A percentile compares a stretch with the other conserved stretches of the same genome.
phyloP scores from a whole-genome alignment of 2,888 invertebrate genomes.

The Athalia cordata region DNA sequence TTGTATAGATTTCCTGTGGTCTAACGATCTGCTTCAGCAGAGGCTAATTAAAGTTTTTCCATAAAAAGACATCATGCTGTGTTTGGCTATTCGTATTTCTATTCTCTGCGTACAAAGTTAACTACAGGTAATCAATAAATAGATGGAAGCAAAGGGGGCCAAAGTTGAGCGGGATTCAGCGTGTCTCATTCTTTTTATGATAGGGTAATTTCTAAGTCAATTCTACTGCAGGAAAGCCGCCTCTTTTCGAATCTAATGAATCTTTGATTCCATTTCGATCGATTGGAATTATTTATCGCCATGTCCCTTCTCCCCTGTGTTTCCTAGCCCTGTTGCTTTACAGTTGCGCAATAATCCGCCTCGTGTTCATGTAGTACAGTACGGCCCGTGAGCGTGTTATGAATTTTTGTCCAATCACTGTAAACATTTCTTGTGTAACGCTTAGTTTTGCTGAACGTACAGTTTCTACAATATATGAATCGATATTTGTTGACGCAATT shows the following conservation, averaged over 20 bases:
- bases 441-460: too few species aligned
- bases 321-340: not conserved
- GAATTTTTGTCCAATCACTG: not conserved
- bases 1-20: too few species aligned
- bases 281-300: not conserved
- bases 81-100: too few species aligned
- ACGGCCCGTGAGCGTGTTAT: not conserved
- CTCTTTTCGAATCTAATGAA: not conserved
- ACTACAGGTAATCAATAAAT: too few species aligned
- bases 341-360: not conserved
- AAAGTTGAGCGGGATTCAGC: too few species aligned
- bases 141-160: too few species aligned
- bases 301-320: not conserved
- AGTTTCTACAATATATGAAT: not conserved
- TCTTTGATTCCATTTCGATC: not conserved
- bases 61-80: too few species aligned
- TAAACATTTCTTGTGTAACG: not conserved
- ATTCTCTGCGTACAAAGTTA: too few species aligned
- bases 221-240: not conserved
- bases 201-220: too few species aligned
- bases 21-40: too few species aligned
- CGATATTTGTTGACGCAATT: not conserved
- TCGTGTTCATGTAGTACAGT: not conserved
- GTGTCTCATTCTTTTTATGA: too few species aligned
- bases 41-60: too few species aligned